phyloP scores from a whole-genome alignment of 2,113 vertebrate species.

The Butorides virescens region DNA sequence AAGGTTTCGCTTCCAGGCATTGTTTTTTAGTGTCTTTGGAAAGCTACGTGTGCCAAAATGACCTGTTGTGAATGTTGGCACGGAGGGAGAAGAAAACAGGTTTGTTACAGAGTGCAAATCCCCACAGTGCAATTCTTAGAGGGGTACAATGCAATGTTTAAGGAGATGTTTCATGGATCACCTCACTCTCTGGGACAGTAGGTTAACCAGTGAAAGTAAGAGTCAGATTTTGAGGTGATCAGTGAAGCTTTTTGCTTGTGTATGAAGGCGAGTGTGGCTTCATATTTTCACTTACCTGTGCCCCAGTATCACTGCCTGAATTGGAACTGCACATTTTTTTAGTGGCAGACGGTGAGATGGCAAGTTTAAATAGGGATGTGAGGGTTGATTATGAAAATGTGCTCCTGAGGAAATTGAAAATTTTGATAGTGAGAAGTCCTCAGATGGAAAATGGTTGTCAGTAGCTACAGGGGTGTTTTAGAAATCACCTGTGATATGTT shows the following conservation, averaged over 20 bases:
- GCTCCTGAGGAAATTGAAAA: conserved; percentile 1
- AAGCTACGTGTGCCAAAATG: neutral
- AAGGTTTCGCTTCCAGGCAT: neutral
- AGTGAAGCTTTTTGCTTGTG: neutral
- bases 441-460: neutral
- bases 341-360: neutral
- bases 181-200: neutral
- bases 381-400: neutral
- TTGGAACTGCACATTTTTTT: neutral
- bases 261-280: neutral
- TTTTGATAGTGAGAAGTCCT: neutral
- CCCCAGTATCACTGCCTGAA: neutral
- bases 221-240: neutral
- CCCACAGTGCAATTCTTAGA: neutral
- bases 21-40: neutral
- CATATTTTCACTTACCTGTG: neutral
- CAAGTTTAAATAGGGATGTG: neutral
- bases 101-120: neutral
- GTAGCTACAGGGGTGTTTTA: neutral
- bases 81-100: neutral
- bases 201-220: neutral
- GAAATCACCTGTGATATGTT: neutral
- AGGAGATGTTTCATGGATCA: neutral
- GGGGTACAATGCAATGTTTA: neutral
- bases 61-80: neutral